Evolutionary conservation across 2,888 invertebrate species (phyloP).

Genomic region (Dioctria rufipes): DNA sequence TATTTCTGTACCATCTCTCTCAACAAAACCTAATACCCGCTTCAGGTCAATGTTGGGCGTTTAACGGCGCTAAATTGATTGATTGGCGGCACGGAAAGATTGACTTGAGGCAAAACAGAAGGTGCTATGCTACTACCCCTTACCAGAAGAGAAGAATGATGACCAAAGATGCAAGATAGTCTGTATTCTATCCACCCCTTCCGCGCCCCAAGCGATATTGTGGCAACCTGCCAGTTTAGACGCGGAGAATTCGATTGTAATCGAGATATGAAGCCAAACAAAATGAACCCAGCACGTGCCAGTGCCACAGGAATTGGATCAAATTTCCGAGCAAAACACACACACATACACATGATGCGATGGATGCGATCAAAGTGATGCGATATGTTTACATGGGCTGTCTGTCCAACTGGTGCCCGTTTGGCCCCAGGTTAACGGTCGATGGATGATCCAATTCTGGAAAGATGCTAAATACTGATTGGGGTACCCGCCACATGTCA

Average conservation of each 20-base stretch:
- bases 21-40: neutral
- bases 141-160: neutral
- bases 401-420: slow-evolving; percentile 44
- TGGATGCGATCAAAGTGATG: slow-evolving; percentile 40
- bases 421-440: slow-evolving; percentile 47
- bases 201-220: slow-evolving; percentile 34
- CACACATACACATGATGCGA: slow-evolving; percentile 30
- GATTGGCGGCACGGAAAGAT: slow-evolving; percentile 26
- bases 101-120: slow-evolving; percentile 38
- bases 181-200: slow-evolving; percentile 24
- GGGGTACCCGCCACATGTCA: slow-evolving; percentile 36
- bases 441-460: slow-evolving; percentile 30
- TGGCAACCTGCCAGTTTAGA: slow-evolving; percentile 27
- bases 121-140: slow-evolving; percentile 14
- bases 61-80: slow-evolving; percentile 48
- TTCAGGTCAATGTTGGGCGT: slow-evolving; percentile 4
- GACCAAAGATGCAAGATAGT: slow-evolving; percentile 30
- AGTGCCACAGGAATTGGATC: slow-evolving; percentile 49
- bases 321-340: slow-evolving; percentile 11
- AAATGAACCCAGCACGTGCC: slow-evolving; percentile 34
- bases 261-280: slow-evolving; percentile 33
- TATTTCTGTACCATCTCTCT: too few relatives aligned
- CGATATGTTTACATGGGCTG: slow-evolving; percentile 10
- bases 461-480: slow-evolving; percentile 43
- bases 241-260: slow-evolving; percentile 42